phyloP scores from a whole-genome alignment of 2,113 vertebrate genomes.

The Calyptomena viridis region DNA sequence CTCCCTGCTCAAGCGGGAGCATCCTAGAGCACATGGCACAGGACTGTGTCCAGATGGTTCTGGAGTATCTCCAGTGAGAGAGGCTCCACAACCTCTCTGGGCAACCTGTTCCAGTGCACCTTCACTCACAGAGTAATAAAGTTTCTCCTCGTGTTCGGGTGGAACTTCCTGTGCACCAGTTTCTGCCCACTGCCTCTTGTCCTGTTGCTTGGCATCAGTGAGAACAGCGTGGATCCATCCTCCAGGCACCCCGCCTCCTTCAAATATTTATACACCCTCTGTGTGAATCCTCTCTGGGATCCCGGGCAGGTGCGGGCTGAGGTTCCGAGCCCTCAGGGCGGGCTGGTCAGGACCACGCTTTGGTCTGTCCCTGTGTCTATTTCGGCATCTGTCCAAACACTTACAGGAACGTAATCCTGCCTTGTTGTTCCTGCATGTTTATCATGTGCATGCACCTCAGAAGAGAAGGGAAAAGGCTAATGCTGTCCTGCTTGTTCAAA shows the following conservation, averaged over 20 bases:
- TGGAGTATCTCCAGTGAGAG: too few relatives aligned
- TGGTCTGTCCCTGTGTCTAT: neutral
- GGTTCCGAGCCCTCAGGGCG: neutral
- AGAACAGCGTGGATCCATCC: neutral
- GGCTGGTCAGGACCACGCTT: fast-evolving
- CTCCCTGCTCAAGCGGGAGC: neutral
- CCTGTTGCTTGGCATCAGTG: fast-evolving
- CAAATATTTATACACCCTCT: fast-evolving
- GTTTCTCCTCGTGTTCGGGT: neutral
- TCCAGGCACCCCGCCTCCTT: neutral
- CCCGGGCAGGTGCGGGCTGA: too few relatives aligned
- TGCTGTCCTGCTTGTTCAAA: too few relatives aligned
- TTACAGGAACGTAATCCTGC: neutral
- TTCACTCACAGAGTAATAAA: neutral
- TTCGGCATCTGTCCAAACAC: neutral
- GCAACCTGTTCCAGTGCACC: neutral
- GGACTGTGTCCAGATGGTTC: neutral
- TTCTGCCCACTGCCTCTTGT: neutral
- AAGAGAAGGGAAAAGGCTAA: neutral
- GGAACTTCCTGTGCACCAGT: neutral
- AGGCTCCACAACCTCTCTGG: neutral
- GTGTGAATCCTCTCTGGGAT: neutral
- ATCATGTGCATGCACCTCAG: fast-evolving
- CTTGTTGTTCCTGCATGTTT: fast-evolving
- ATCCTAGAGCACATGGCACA: neutral